phyloP scores from a whole-genome alignment of 2,113 vertebrate genomes.

The Tragelaphus strepsiceros region DNA sequence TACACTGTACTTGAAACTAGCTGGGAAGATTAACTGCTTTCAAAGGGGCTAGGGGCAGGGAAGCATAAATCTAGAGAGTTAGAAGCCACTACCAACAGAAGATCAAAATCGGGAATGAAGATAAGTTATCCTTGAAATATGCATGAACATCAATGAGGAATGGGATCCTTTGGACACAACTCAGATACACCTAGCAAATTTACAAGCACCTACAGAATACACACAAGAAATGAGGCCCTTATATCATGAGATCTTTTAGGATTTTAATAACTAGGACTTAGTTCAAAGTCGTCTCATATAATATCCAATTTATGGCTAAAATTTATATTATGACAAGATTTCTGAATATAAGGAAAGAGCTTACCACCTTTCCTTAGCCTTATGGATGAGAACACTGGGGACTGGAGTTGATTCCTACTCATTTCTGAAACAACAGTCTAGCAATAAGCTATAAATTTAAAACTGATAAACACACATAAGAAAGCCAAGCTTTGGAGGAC shows the following conservation, averaged over 20 bases:
- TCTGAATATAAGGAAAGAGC: neutral
- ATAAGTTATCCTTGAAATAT: conserved; percentile 58
- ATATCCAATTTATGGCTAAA: conserved; percentile 7
- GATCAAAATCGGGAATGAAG: conserved; percentile 60
- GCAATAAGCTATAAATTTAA: conserved; percentile 51
- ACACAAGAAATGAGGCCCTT: neutral
- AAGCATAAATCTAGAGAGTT: conserved; percentile 48
- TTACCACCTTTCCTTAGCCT: neutral
- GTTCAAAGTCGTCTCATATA: neutral
- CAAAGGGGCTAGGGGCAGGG: neutral
- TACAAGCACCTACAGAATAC: conserved; percentile 27
- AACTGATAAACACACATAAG: conserved; percentile 42
- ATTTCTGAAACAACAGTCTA: conserved; percentile 39
- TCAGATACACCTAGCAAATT: conserved; percentile 38
- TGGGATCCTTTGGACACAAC: neutral
- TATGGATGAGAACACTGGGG: neutral
- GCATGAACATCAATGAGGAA: conserved; percentile 8
- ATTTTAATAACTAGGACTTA: conserved; percentile 29
- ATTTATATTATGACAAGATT: conserved; percentile 16
- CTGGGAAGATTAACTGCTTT: conserved; percentile 44
- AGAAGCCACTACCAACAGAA: conserved; percentile 23
- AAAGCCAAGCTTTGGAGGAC: conserved; percentile 10
- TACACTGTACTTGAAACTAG: neutral
- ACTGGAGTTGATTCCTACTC: conserved; percentile 22
- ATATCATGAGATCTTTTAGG: conserved; percentile 6